Conservation (phyloP, 2,888 invertebrate species). For the Eurois occulta region DNA sequence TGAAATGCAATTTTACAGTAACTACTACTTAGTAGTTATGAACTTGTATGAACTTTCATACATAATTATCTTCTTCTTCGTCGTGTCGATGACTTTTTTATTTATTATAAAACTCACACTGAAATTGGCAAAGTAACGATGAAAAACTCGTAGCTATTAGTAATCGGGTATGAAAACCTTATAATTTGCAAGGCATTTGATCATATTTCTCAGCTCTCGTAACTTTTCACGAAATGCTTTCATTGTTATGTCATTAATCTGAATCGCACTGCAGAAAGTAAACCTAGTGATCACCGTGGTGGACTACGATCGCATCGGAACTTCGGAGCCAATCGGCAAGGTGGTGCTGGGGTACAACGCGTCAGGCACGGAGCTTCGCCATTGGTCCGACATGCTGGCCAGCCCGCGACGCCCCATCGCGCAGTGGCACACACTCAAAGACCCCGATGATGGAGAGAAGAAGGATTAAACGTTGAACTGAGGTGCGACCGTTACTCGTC, state of each 20-base stretch:
- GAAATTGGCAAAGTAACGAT: background rate
- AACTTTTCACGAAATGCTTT: slow-evolving; percentile 38
- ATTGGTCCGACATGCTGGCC: slow-evolving; percentile 99
- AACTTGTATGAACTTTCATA: no score
- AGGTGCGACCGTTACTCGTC: slow-evolving; percentile 65
- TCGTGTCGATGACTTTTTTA: no score
- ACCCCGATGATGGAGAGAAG: slow-evolving; percentile 98
- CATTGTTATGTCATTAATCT: slow-evolving; percentile 50
- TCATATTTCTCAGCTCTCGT: slow-evolving; percentile 35
- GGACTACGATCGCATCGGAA: slow-evolving; percentile 99
- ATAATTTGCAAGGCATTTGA: background rate
- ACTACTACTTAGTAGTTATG: no score
- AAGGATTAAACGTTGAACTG: slow-evolving; percentile 91
- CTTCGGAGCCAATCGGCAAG: slow-evolving; percentile 99
- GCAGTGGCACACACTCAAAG: slow-evolving; percentile 99
- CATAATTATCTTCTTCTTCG: no score
- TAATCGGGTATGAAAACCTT: slow-evolving; percentile 1
- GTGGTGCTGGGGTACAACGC: slow-evolving; percentile 99
- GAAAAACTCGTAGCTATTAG: background rate
- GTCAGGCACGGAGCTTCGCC: slow-evolving; percentile 99
- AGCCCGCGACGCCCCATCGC: slow-evolving; percentile 99
- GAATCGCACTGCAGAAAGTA: slow-evolving; percentile 95
- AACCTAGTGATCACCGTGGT: slow-evolving; percentile 99
- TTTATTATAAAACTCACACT: background rate
- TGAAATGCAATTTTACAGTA: no score